phyloP scores from a whole-genome alignment of 2,888 invertebrate species.

The Eristalis intricaria region DNA sequence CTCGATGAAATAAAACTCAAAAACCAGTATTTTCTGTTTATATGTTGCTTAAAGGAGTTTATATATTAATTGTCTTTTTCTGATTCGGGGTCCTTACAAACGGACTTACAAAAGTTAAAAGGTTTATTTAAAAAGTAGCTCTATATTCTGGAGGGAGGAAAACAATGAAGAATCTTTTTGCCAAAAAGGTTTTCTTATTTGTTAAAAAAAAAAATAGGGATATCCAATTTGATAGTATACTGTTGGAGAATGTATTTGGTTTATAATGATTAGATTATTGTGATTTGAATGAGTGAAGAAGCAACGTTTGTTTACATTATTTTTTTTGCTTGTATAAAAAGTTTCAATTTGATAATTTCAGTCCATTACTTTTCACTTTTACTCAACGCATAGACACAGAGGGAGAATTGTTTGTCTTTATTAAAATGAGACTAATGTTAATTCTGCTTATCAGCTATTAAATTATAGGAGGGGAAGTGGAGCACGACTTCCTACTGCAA shows the following conservation, averaged over 20 bases:
- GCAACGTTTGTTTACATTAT: constrained; percentile 4
- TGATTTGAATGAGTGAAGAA: constrained; percentile 9
- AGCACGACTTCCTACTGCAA: too few species aligned
- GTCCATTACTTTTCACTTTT: background rate
- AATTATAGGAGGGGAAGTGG: too few species aligned
- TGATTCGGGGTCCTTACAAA: constrained; percentile 5
- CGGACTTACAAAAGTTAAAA: constrained; percentile 43
- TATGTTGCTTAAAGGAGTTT: constrained; percentile 49
- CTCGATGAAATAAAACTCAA: constrained; percentile 21
- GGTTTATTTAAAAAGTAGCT: constrained; percentile 61
- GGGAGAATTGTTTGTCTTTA: background rate
- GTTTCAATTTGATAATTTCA: background rate
- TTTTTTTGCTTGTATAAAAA: background rate
- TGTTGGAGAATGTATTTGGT: background rate
- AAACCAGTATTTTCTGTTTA: constrained; percentile 7
- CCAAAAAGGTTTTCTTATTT: constrained; percentile 75
- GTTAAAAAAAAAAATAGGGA: constrained; percentile 3
- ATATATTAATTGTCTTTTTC: constrained; percentile 72
- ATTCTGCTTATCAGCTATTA: background rate
- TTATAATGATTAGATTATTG: background rate
- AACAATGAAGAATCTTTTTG: constrained; percentile 80
- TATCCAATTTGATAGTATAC: background rate
- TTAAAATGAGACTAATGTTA: background rate
- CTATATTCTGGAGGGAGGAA: constrained; percentile 67
- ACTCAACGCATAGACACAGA: background rate